These are phyloP conservation scores for Nothocercus julius DNA, from an alignment of 2,113 vertebrate species.

Conservation along the genomic window DNA sequence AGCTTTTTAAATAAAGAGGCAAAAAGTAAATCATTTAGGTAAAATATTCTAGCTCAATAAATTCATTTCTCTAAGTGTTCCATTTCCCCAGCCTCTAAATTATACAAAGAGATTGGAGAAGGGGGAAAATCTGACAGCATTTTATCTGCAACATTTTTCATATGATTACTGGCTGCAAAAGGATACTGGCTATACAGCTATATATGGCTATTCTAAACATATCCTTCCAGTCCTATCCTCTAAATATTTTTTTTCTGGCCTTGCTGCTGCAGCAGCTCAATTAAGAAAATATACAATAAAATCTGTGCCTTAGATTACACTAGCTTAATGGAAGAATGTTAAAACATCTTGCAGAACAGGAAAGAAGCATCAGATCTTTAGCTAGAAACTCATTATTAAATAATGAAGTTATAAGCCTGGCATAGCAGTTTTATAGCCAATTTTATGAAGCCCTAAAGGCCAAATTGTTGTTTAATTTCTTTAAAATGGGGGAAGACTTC, in stretches of 20 bases:
- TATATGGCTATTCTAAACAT: background rate
- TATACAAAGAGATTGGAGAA: background rate
- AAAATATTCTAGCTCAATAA: background rate
- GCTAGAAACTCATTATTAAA: background rate
- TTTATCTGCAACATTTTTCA: background rate
- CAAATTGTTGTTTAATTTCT: constrained; percentile 16
- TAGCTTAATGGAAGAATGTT: background rate
- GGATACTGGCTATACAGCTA: background rate
- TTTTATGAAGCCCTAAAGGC: constrained; percentile 36
- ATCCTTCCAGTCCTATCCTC: background rate
- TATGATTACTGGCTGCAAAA: background rate
- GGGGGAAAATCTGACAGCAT: background rate
- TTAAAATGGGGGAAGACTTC: background rate
- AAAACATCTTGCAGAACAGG: background rate
- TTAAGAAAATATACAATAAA: constrained; percentile 13
- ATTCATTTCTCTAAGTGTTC: background rate
- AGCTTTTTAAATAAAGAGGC: background rate
- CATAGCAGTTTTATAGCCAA: background rate
- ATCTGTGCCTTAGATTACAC: background rate
- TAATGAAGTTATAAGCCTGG: constrained; percentile 2
- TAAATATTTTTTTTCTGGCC: background rate
- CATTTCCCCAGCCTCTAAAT: background rate
- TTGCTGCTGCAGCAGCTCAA: background rate
- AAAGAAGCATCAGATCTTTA: constrained; percentile 33
- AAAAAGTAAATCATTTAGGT: background rate